Evolutionary conservation across 2,888 invertebrate genomes (phyloP), one percentile per base, ranked within the genome.

Genomic region (Agrotis ipsilon): DNA sequence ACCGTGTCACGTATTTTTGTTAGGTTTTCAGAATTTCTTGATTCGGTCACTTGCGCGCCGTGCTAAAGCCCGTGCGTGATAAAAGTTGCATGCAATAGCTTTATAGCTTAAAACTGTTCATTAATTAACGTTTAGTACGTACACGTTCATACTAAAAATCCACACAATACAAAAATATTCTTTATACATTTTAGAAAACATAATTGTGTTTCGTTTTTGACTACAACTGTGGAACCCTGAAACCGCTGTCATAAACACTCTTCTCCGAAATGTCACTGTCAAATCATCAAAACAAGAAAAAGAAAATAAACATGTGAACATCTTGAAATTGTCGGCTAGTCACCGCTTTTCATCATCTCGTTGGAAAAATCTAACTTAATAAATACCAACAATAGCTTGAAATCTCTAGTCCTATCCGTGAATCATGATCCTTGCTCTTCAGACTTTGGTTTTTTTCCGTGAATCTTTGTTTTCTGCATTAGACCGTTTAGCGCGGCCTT

Each of bases 371-470:
- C n/a, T n/a, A n/a, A n/a, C 85, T 86, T 88, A 85, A 73, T 80
- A 76, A 70, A 71, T 64, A 80, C 54, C 69, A 43, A 60, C 27
- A 77, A 57, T 54, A 78, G 70, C 83, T 87, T 88, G 79, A 94
- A 94, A 93, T 94, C 91, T 88, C 78, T 80, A 92, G 92, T 93
- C 81, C 75, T 82, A 82, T 81, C 82, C 85, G 86, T 85, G 83
- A 90, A 94, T 79, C 88, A 96, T 96, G 96, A 96, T 96, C 77
- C 89, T 96, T 81, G 92, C 93, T 78, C 83, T 96, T 82, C 96
- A 96, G 86, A 93, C 94, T 48, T 90, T 96, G 76, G 82, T 94
- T 71, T 94, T 91, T 85, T 94, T 96, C 76, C 94, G 95, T 70
- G 90, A 94, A 86, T 90, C 94, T n/a, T 78, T 96, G 58, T 70